These are phyloP conservation scores for Spea multiplicata DNA, from an alignment of 2,113 vertebrate species.

Conservation along the genomic window DNA sequence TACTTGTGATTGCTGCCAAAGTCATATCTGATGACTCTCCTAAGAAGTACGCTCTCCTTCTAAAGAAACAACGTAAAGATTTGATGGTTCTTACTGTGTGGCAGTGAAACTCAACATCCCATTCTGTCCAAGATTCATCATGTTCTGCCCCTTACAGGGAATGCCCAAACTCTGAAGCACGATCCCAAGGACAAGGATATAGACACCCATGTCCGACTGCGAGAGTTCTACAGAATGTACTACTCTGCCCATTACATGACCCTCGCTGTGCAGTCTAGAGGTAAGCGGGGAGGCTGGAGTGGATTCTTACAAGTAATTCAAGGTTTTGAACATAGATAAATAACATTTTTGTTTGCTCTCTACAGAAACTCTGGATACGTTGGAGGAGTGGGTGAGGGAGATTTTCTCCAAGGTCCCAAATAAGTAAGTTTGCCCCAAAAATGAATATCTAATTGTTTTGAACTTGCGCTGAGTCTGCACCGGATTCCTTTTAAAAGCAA, in stretches of 20 bases:
- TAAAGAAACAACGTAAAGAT: too few relatives aligned
- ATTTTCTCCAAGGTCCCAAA: conserved; percentile 91
- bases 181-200: conserved; percentile 82
- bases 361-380: conserved; percentile 86
- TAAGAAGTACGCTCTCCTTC: too few relatives aligned
- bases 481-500: not conserved
- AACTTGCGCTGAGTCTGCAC: too few relatives aligned
- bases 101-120: too few relatives aligned
- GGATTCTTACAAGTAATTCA: not conserved
- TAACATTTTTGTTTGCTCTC: conserved; percentile 29
- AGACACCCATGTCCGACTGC: conserved; percentile 83
- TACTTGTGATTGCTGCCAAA: too few relatives aligned
- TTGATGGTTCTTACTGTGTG: too few relatives aligned
- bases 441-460: not conserved
- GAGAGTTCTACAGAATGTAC: conserved; percentile 85
- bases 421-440: conserved; percentile 74
- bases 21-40: too few relatives aligned
- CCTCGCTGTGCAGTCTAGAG: conserved; percentile 90
- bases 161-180: conserved; percentile 89
- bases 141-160: conserved; percentile 68
- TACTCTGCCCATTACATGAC: conserved; percentile 98
- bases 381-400: conserved; percentile 92
- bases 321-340: not conserved
- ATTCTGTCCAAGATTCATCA: too few relatives aligned
- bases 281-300: conserved; percentile 58